Evolutionary conservation across 1,140 invertebrate species (phyloP), one percentile per base, ranked within the genome.

Genomic region (Metopolophium dirhodum): DNA sequence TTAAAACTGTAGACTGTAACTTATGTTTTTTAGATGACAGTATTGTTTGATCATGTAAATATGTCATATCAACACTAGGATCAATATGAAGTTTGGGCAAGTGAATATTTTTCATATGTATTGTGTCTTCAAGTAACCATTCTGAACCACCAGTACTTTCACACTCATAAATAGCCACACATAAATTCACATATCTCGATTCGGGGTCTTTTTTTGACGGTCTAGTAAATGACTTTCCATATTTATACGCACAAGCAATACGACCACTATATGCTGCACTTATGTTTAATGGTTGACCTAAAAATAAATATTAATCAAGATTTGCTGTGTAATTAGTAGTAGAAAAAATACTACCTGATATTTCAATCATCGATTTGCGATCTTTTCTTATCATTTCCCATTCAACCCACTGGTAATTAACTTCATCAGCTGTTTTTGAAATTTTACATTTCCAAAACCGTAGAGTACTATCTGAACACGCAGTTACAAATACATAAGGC

Each of bases 121-220:
- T 98, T 1, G 98, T 99, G 94, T 99, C 99, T 95, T 99, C 99
- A n/a, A 99, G 95, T 30, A 95, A 96, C 99, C 99, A 99, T 95
- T 99, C 99, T n/a, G 97, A 97, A 35, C 98, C 99, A 93, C 99
- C 99, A 49, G 98, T 99, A 94, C 98, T 99, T 96, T 99, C 99
- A 95, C 99, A 99, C 95, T 99, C 99, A 95, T 99, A 99, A 94
- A 99, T 99, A n/a, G 98, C 98, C 7, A 99, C 98, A 95, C 97
- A 98, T 0, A 99, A 96, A 95, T 99, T 99, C 77, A 99, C 98
- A 95, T 98, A 99, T 83, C 98, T 96, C 1, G 97, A 97, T 94
- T 98, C 97, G 0, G 97, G 97, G 95, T 98, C 97, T 94, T 95
- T 96, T 95, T 97, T 97, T 94, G 97, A 96, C 0, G 97, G 97